Evolutionary conservation across 2,888 invertebrate species (phyloP).

Genomic region (Athalia circularis): DNA sequence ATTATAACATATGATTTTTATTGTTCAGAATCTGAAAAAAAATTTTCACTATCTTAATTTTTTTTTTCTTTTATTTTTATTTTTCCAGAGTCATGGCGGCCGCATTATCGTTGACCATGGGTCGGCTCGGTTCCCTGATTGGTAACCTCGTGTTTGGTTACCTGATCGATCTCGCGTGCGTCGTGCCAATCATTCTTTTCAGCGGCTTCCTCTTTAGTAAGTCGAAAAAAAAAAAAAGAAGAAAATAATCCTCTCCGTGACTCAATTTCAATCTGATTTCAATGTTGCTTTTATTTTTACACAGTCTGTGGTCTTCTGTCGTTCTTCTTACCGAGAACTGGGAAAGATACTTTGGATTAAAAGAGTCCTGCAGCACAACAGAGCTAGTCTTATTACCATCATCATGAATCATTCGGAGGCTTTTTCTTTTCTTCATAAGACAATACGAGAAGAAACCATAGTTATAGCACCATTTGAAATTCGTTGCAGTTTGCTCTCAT

Average conservation of each 20-base stretch:
- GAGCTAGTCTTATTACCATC: too few species aligned
- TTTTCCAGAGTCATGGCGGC: constrained; percentile 86
- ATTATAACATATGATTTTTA: neutral
- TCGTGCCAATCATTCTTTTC: constrained; percentile 84
- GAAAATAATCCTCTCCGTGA: too few species aligned
- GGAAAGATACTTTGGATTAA: constrained; percentile 83
- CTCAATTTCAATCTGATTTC: neutral
- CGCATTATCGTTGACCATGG: constrained; percentile 86
- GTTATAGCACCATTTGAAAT: neutral
- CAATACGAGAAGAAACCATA: neutral
- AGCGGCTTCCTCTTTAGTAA: constrained; percentile 84
- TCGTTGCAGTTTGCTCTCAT: neutral
- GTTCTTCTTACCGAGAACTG: constrained; percentile 85
- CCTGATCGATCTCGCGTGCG: constrained; percentile 87
- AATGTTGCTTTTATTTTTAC: constrained; percentile 65
- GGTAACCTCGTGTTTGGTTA: constrained; percentile 87
- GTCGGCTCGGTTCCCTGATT: constrained; percentile 85
- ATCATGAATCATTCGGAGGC: neutral
- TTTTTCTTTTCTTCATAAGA: neutral
- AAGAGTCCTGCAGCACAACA: too few species aligned
- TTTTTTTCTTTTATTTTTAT: constrained; percentile 27
- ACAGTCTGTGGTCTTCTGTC: constrained; percentile 85
- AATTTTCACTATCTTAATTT: neutral
- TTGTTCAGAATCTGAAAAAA: neutral
- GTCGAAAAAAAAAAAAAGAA: constrained; percentile 63